Evolutionary conservation across 1,140 invertebrate genomes (phyloP).

Genomic region (Aleiodes sp.): DNA sequence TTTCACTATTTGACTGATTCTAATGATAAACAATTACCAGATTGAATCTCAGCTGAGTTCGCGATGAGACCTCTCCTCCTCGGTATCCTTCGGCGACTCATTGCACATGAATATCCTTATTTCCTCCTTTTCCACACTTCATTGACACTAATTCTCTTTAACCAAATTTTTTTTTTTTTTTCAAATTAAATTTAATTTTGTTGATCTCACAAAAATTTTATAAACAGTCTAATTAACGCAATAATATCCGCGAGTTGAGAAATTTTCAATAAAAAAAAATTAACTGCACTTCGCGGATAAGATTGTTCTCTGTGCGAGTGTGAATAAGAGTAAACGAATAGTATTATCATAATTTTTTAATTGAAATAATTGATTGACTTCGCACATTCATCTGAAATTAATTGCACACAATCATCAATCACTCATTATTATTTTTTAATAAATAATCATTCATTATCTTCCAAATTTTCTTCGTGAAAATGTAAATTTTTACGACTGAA

Average conservation of each 20-base stretch:
- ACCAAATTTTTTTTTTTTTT: background rate
- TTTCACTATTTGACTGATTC: too few species aligned
- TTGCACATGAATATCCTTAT: constrained; percentile 6
- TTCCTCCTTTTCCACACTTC: background rate
- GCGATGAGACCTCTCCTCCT: constrained; percentile 43
- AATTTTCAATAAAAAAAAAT: background rate
- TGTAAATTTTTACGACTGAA: too few species aligned
- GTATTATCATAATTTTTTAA: background rate
- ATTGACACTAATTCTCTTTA: background rate
- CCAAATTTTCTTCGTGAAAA: background rate
- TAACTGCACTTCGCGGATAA: background rate
- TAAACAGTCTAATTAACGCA: background rate
- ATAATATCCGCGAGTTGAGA: background rate
- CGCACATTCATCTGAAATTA: background rate
- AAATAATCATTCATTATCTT: background rate
- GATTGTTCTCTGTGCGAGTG: background rate
- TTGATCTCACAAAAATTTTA: too few species aligned
- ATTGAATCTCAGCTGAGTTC: constrained; percentile 37
- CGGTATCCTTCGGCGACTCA: constrained; percentile 40
- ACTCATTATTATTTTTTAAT: background rate
- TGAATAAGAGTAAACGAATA: background rate
- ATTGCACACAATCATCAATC: background rate
- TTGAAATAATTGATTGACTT: background rate
- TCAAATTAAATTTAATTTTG: background rate
- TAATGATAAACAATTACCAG: constrained; percentile 40